Evolutionary conservation across 2,797 vertebrate genomes (phyloP).

Genomic region (Acanthiza pusilla): DNA sequence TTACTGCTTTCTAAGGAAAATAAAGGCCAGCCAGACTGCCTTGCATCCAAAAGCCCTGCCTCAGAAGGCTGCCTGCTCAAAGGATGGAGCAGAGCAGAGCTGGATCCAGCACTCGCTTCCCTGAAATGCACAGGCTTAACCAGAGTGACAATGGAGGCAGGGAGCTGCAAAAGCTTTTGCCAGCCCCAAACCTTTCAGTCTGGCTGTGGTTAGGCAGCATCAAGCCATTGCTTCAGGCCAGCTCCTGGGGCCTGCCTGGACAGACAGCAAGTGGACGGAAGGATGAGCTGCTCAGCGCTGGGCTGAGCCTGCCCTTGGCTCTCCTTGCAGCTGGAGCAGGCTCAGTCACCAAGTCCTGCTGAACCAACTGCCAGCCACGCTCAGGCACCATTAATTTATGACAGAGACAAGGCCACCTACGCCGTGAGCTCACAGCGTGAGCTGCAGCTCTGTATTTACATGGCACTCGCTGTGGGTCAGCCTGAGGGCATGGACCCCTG

Average conservation of each 20-base stretch:
- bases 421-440: fast-evolving
- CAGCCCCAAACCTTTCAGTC: fast-evolving
- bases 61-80: background rate
- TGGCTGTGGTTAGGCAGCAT: fast-evolving
- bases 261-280: background rate
- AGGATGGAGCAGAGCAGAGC: background rate
- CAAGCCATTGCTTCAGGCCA: background rate
- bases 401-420: background rate
- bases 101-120: fast-evolving
- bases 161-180: background rate
- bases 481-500: background rate
- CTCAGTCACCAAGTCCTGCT: background rate
- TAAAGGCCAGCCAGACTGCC: background rate
- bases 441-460: background rate
- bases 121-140: background rate
- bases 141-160: background rate
- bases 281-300: background rate
- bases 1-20: background rate
- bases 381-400: background rate
- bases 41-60: background rate
- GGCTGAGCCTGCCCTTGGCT: background rate
- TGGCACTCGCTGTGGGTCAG: fast-evolving
- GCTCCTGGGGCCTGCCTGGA: background rate
- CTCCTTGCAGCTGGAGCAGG: background rate
- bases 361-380: fast-evolving